Evolutionary conservation across 2,113 vertebrate species (phyloP).

Genomic region (Gorilla gorilla): DNA sequence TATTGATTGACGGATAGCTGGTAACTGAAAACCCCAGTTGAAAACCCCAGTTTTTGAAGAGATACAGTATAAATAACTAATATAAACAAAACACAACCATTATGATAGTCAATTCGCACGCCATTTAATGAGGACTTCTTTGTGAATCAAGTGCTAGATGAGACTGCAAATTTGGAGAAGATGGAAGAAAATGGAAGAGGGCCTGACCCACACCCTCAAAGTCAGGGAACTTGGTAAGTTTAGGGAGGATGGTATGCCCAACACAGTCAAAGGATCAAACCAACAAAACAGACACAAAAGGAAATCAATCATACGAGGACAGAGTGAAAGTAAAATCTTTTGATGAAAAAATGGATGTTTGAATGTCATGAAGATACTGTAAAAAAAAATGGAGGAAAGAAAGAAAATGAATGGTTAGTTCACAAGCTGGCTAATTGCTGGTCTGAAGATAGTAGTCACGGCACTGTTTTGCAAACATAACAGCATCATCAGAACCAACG

Average conservation of each 20-base stretch:
- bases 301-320: neutral
- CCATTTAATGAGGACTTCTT: neutral
- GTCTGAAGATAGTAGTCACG: neutral
- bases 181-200: neutral
- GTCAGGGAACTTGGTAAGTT: neutral
- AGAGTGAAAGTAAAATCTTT: neutral
- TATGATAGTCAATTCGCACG: neutral
- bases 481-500: neutral
- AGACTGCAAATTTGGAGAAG: neutral
- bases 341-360: neutral
- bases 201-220: rapidly evolving
- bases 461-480: neutral
- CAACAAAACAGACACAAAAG: neutral
- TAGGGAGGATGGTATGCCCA: neutral
- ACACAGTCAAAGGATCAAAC: neutral
- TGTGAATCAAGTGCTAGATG: neutral
- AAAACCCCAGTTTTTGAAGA: neutral
- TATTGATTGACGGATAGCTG: neutral
- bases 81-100: neutral
- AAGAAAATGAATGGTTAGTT: neutral
- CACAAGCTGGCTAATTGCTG: neutral
- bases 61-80: neutral
- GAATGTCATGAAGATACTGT: too few relatives aligned
- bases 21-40: neutral
- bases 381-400: too few relatives aligned